A percentile compares a stretch with the other conserved stretches of the same genome.
phyloP scores from a whole-genome alignment of 1,140 invertebrate genomes.

The Arctopsyche grandis region DNA sequence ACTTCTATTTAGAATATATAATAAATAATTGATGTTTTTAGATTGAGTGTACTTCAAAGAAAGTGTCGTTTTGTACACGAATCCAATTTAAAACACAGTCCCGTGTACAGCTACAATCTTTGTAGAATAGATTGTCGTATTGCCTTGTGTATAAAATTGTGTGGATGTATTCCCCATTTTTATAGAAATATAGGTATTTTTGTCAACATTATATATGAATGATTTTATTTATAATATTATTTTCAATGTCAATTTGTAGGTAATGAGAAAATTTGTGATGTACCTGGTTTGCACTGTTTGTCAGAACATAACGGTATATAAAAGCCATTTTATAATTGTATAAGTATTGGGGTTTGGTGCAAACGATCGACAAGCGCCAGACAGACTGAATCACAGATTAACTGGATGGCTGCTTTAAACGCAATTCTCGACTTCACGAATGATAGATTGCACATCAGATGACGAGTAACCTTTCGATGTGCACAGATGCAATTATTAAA shows the following conservation, averaged over 20 bases:
- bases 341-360: too few relatives aligned
- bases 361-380: too few relatives aligned
- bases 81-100: constrained; percentile 69
- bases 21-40: constrained; percentile 54
- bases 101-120: constrained; percentile 73
- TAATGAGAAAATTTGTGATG: constrained; percentile 69
- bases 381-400: too few relatives aligned
- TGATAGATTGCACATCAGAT: too few relatives aligned
- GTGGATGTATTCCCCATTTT: constrained; percentile 74
- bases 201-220: constrained; percentile 26
- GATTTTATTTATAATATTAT: not conserved
- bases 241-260: constrained; percentile 60
- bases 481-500: too few relatives aligned
- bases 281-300: constrained; percentile 71
- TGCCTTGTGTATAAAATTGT: constrained; percentile 67
- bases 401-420: too few relatives aligned
- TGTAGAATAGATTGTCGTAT: constrained; percentile 75
- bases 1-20: constrained; percentile 22
- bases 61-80: constrained; percentile 73
- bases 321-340: too few relatives aligned
- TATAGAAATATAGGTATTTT: constrained; percentile 60
- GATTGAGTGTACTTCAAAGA: constrained; percentile 69
- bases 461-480: too few relatives aligned
- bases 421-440: too few relatives aligned
- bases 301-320: constrained; percentile 69